Base-by-base conservation (phyloP, 2,113 vertebrate genomes). In the Alethe diademata region DNA sequence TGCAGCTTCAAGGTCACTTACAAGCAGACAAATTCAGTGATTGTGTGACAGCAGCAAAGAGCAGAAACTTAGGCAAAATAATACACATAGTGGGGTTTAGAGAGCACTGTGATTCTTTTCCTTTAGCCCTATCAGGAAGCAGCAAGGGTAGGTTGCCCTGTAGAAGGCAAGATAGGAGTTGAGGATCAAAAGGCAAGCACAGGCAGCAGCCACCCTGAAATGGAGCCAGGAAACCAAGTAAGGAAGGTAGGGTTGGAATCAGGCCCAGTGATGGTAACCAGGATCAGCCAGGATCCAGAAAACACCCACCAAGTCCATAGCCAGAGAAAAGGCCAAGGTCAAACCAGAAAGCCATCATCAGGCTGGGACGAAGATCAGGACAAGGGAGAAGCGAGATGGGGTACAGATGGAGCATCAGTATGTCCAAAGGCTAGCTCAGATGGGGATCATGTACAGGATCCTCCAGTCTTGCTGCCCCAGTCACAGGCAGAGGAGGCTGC, bases 371-470 rank as follows among this genome's bases (percentile, higher is more conserved):
- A 12, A 42, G 22, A 6, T 3, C 1, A 6, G 45, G 15, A 65
- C n/a, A 17, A 43, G 20, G 20, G 11, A 58, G 4, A 5, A 50
- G 33, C 0, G 0, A 73, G 22, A 50, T 25, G 9, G 6, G 6
- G 9, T 18, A 53, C 24, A 76, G 45, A 53, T 23, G 13, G 40
- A 86, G 8, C 35, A 76, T 6, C 22, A 17, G 2, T 5, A 1
- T 0, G 4, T 23, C 20, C 2, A 1, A 15, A 53, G 64, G 9
- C 13, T 22, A 16, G 8, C 42, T 71, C 28, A 54, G 28, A 7
- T 2, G 1, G 4, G 3, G 6, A 19, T 4, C 22, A 57, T 45
- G 19, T 8, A 40, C 2, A 1, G 6, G 5, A 76, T 2, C 3
- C 12, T 61, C 31, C 15, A 14, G 35, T 57, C 22, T 61, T 29